Conservation (phyloP, 53 echinoderm and acorn worm genomes). For the Zoroaster sp. region DNA sequence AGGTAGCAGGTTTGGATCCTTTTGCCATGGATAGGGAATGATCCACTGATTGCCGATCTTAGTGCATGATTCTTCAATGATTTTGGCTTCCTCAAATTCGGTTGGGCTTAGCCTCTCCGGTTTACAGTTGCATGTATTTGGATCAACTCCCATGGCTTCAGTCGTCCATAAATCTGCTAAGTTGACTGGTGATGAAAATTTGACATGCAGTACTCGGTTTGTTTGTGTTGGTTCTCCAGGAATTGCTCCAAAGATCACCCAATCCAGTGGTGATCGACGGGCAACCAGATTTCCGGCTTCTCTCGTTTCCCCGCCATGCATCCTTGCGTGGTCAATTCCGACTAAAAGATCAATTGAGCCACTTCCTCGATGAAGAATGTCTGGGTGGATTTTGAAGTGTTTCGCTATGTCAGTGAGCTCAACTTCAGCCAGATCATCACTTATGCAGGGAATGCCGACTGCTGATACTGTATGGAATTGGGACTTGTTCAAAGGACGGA, state of each 20-base stretch:
- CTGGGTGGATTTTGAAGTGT: background rate
- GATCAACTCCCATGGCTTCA: slow-evolving; percentile 47
- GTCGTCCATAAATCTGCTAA: slow-evolving; percentile 53
- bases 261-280: slow-evolving; percentile 49
- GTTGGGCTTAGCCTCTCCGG: slow-evolving; percentile 19
- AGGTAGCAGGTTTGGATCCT: no score
- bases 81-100: no score
- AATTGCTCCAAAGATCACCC: slow-evolving; percentile 64
- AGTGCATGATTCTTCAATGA: no score
- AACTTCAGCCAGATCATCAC: slow-evolving; percentile 43
- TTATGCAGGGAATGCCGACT: slow-evolving; percentile 52
- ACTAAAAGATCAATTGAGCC: slow-evolving; percentile 44
- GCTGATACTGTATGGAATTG: background rate
- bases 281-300: slow-evolving; percentile 14
- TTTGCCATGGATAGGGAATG: no score
- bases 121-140: slow-evolving; percentile 22
- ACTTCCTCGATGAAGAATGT: slow-evolving; percentile 30
- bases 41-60: no score
- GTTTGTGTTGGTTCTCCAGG: background rate
- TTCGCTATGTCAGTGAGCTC: background rate
- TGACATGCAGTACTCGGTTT: slow-evolving; percentile 46
- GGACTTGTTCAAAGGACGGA: background rate
- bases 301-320: slow-evolving; percentile 44
- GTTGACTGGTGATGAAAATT: slow-evolving; percentile 47
- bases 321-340: slow-evolving; percentile 39